Conservation (phyloP, 2,113 vertebrate genomes). For the Entomyzon cyanotis region DNA sequence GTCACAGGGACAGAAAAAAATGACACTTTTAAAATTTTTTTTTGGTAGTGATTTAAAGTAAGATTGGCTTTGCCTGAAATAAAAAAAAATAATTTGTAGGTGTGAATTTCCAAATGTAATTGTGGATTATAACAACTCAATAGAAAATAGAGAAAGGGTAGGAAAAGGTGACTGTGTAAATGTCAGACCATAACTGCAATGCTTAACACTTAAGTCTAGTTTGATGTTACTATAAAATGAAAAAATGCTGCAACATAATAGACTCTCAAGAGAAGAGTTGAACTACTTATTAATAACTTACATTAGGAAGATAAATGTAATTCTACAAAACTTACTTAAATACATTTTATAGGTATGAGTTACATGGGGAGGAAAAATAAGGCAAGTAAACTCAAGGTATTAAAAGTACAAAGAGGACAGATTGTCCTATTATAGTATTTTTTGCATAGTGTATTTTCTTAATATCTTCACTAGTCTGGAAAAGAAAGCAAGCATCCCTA, state of each 20-base stretch:
- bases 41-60: not conserved
- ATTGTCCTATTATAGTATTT: not conserved
- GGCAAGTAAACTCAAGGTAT: not conserved
- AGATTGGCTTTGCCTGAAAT: not conserved
- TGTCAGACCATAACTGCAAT: not conserved
- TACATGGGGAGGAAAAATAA: not conserved
- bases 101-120: not conserved
- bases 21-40: not conserved
- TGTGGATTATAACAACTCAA: slow-evolving; percentile 20
- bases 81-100: not conserved
- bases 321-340: not conserved
- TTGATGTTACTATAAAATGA: not conserved
- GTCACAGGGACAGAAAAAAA: not conserved
- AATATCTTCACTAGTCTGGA: not conserved
- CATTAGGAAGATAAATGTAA: not conserved
- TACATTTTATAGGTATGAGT: not conserved
- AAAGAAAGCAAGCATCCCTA: not conserved
- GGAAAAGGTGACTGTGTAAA: not conserved
- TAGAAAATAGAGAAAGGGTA: not conserved
- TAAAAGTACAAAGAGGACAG: not conserved
- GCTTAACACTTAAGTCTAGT: slow-evolving; percentile 19
- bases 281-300: not conserved
- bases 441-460: not conserved
- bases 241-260: not conserved
- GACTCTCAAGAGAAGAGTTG: not conserved